Evolutionary conservation across 2,113 vertebrate species (phyloP), one percentile per base, ranked within the genome.

Genomic region (Porphyrio hochstetteri): DNA sequence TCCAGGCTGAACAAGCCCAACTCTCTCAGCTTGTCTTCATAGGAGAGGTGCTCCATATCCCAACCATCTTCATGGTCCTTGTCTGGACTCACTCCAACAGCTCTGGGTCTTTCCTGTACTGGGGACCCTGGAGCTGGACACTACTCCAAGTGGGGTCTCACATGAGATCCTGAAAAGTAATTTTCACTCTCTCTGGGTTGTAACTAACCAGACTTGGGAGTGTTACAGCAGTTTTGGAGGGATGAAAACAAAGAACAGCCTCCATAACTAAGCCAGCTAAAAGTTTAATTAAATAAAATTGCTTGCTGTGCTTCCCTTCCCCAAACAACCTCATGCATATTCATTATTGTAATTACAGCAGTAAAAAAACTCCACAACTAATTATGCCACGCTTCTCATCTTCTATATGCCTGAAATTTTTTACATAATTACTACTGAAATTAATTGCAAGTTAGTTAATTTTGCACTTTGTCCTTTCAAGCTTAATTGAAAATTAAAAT

Each of bases 391-490:
- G 69, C 87, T 97, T 93, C 90, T 97, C 95, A 93, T 97, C 97
- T 97, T 97, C 94, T 96, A 96, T 95, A 97, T 94, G 97, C 93
- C 90, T 96, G 53, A 97, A 97, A 94, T 97, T 97, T 98, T 96
- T 96, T 97, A 95, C 96, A 97, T 98, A 98, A 98, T 98, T 97
- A 98, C 93, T 96, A 92, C 88, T 93, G 96, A 98, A 98, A 98
- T 98, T 98, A 98, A 98, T 98, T 98, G 98, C 91, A 93, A 98
- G 97, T 98, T 98, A 96, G 96, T 98, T 98, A 97, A 98, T 98
- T 98, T 97, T 96, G 95, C 94, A 98, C 95, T 98, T 96, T 97
- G 96, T 97, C 97, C 95, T 96, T 97, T 97, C 92, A 96, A 96
- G 88, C 95, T 93, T 97, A 97, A 98, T 97, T 97, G 97, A 98